Base-by-base conservation (phyloP, 2,113 vertebrate genomes). In the Sisor rabdophorus region DNA sequence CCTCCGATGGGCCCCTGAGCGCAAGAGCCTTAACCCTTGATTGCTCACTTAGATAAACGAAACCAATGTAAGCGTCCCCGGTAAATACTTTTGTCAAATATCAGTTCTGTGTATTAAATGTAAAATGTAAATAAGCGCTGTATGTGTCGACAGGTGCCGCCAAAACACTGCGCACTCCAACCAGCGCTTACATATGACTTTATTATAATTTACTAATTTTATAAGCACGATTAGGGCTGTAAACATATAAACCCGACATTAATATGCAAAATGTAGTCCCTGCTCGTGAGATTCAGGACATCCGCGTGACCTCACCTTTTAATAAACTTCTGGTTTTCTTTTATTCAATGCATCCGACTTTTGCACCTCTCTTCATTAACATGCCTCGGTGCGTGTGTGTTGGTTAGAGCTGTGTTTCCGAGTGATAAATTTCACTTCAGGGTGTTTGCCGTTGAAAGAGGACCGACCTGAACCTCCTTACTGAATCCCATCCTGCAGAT, bases 81-180 rank as follows among this genome's bases (percentile, higher is more conserved):
- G n/a, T n/a, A n/a, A n/a, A n/a, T n/a, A n/a, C 32, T 36, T 36
- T 44, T 6, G 40, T 44, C 40, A 7, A 44, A 44, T 44, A 1
- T 1, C 40, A 44, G 40, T 4, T 9, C 4, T 44, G 4, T 44
- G 6, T 36, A 6, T 36, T 3, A 36, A 36, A 36, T 36, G 32
- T 6, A 36, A 36, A 36, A 36, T 36, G 32, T 36, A 48, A 22
- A 4, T 26, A 67, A 47, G 26, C 17, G 16, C 44, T 19, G 1
- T 4, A 50, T 65, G 24, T 52, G 74, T 68, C 79, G 70, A 80
- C 75, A 80, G 79, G 74, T 70, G 79, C 59, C 79, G 79, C 79
- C 79, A 80, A 80, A 80, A 80, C 73, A 71, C 75, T 60, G 47
- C 17, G 15, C 28, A 55, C 24, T 26, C 68, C 58, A 55, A 28